Base-by-base conservation (phyloP, 1,140 invertebrate genomes). In the Habropoda laboriosa region DNA sequence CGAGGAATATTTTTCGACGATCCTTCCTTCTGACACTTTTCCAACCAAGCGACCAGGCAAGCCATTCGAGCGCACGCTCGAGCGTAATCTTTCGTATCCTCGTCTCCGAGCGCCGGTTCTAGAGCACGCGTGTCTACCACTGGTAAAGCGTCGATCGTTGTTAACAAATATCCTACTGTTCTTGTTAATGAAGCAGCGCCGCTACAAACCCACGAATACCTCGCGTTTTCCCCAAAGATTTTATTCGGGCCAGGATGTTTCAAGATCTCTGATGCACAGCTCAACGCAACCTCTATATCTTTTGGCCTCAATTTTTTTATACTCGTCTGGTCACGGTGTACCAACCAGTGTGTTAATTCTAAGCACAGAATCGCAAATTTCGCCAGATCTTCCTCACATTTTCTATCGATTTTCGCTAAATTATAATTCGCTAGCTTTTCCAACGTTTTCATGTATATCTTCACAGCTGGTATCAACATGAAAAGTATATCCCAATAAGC, bases 341-440 rank as follows among this genome's bases (percentile, higher is more conserved):
- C 79, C 57, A 92, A 90, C 89, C 89, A 93, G 35, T 90, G 90
- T 10, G 89, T 87, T 68, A 94, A 92, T 91, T 96, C 95, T 30
- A 95, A 88, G 83, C 94, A 95, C 0, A 96, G 76, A 3, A 95
- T 90, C 64, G 93, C 93, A 88, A 96, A 95, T 82, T 94, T 93
- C 0, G 94, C 93, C 2, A 96, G 90, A 85, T 95, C 94, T 75
- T 94, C 93, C 21, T 91, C 89, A 6, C 81, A 82, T 24, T 86
- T 87, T 2, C 90, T 80, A 68, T 93, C 92, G 35, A 94, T 93
- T 51, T 92, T 89, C 10, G 94, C 92, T 40, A 95, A 85, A 80
- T 92, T 83, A 51, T 90, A 89, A 21, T 88, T 90, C 0, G 87
- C 83, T 66, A 93, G 67, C 51, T 87, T 87, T 21, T 80, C 64